Base-by-base conservation (phyloP, 2,888 invertebrate species). In the Alloscopus bannaensis region DNA sequence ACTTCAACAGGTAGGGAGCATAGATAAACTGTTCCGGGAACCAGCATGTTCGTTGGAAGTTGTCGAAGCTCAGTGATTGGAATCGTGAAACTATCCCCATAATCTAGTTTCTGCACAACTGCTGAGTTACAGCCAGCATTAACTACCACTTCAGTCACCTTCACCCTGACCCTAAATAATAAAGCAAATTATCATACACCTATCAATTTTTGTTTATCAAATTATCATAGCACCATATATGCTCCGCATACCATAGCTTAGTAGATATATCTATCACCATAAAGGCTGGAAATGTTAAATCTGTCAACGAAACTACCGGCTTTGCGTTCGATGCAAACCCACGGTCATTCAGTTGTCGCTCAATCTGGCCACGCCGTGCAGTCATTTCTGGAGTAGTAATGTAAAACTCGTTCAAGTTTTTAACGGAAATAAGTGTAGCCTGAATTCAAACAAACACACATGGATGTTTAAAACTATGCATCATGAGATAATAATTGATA, bases 91-190 rank as follows among this genome's bases (percentile, higher is more conserved):
- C 3, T n/a, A 18, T 69, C 26, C 28, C 55, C 55, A n/a, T 26
- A 13, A 29, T 69, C 69, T 11, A 55, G 16, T 13, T 69, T 40
- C 4, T 55, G 36, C 2, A 69, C 69, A 3, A 57, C 18, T 3
- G 28, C 69, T 0, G 1, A 8, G 13, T 18, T 29, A 6, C 18
- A 16, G 36, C 1, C 22, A 4, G 13, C 1, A 22, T 18, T 13
- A 52, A 16, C 16, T 3, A 20, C 24, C 8, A 57, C 57, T 24
- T 69, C 69, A 26, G 42, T 20, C 4, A 69, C 31, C 57, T 57
- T 69, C 18, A 69, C 69, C 20, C 69, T 69, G 13, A 57, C 13
- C 55, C 55, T 57, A 52, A n/a, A n/a, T n/a, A n/a, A n/a, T n/a
- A n/a, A n/a, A n/a, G n/a, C n/a, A n/a, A n/a, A n/a, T n/a, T n/a